Evolutionary conservation across 1,140 invertebrate species (phyloP).

Genomic region (Cataglyphis hispanica): DNA sequence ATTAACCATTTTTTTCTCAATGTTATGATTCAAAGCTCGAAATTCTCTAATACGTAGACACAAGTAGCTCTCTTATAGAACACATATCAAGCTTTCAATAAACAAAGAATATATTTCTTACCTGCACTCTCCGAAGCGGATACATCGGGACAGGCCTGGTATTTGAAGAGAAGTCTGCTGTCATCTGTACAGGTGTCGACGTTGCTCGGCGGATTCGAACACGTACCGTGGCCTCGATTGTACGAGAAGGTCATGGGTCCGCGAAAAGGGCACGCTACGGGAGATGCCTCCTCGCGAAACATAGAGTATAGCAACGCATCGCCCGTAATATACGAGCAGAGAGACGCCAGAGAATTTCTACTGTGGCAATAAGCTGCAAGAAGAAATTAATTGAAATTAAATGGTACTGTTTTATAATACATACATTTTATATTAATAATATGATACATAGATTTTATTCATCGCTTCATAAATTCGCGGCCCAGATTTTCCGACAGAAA

Average conservation of each 20-base stretch:
- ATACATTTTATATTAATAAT: conserved; percentile 26
- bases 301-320: conserved; percentile 95
- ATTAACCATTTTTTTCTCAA: neutral
- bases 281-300: conserved; percentile 93
- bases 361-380: conserved; percentile 93
- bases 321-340: conserved; percentile 95
- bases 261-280: conserved; percentile 94
- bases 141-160: conserved; percentile 97
- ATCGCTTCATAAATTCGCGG: conserved; percentile 26
- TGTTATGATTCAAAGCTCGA: neutral
- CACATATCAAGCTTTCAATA: neutral
- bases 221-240: conserved; percentile 94
- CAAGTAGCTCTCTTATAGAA: neutral
- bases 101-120: conserved; percentile 82
- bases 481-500: conserved; percentile 20
- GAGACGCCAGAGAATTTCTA: conserved; percentile 90
- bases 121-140: conserved; percentile 93
- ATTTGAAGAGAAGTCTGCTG: conserved; percentile 93
- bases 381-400: conserved; percentile 64
- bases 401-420: neutral
- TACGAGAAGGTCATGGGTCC: conserved; percentile 95
- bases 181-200: conserved; percentile 96
- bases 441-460: neutral
- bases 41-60: neutral
- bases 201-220: conserved; percentile 93